Percentiles rank a stretch among this genome's conserved stretches.
Conservation (phyloP, 2,113 vertebrate genomes). For the Nymphicus hollandicus region DNA sequence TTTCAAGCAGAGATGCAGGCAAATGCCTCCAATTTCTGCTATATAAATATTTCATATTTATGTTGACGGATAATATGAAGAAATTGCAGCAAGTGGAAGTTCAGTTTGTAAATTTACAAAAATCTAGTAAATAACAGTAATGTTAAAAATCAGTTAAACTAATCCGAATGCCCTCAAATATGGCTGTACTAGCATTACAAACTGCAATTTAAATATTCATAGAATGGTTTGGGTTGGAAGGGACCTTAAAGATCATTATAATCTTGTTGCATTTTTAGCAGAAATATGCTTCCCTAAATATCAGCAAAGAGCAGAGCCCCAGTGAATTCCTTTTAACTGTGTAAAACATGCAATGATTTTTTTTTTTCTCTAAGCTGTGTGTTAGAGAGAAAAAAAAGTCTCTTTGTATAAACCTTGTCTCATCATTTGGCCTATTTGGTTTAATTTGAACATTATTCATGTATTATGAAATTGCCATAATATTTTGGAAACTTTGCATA, state of each 20-base stretch:
- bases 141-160: background rate
- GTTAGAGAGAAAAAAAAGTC: background rate
- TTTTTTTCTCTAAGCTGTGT: fast-evolving
- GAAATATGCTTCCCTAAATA: background rate
- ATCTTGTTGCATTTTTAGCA: background rate
- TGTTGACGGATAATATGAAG: background rate
- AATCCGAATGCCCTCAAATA: background rate
- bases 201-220: background rate
- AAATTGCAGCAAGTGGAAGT: background rate
- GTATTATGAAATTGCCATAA: background rate
- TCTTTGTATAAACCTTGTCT: background rate
- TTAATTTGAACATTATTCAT: background rate
- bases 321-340: background rate
- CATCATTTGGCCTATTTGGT: background rate
- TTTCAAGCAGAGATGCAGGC: background rate
- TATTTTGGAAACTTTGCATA: background rate
- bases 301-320: background rate
- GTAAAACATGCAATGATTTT: background rate
- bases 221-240: background rate
- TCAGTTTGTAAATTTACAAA: background rate
- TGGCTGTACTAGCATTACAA: background rate
- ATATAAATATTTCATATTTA: background rate
- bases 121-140: background rate
- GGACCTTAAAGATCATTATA: background rate
- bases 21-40: background rate